Base-by-base conservation (phyloP, 2,113 vertebrate species). In the Chaetodon auriga region DNA sequence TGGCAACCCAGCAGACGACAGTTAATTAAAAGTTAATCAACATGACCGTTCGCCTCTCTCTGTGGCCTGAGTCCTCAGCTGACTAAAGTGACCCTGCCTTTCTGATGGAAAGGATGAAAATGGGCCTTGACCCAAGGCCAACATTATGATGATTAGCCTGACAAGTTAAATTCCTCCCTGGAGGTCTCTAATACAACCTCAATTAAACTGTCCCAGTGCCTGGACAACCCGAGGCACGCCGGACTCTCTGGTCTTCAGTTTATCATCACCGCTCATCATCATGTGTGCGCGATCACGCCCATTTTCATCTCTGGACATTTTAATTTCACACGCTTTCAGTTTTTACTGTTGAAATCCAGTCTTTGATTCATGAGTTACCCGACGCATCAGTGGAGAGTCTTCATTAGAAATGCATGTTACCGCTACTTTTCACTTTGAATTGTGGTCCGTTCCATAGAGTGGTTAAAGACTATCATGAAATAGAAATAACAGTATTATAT, bases 261-360 rank as follows among this genome's bases (percentile, higher is more conserved):
- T 78, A 87, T 89, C 83, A 87, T 89, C 83, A 85, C 58, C 35
- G 72, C 84, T 89, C 86, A 89, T 92, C 88, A 77, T 78, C 86
- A 55, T 84, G 81, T 83, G 75, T 45, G 82, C 61, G 7, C 38
- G 7, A 72, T 80, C 84, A 81, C 1, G 64, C 43, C 60, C 45
- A 73, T 89, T 85, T 89, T 90, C 77, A 74, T 80, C 70, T 69
- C 25, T 61, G 75, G 80, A 90, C 90, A 88, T 85, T 92, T 94
- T 92, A 91, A 94, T 94, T 95, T 95, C 92, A 92, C 92, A 91
- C 86, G 68, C 88, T 90, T 87, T 83, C 25, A 81, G 81, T 86
- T 92, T 87, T 75, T 73, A 58, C 49, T 66, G 81, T 81, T 80
- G 35, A 89, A 86, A 77, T 69, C 68, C 45, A n/a, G 60, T 54